phyloP scores from a whole-genome alignment of 2,888 invertebrate genomes.

The Cryptophagus acutangulus region DNA sequence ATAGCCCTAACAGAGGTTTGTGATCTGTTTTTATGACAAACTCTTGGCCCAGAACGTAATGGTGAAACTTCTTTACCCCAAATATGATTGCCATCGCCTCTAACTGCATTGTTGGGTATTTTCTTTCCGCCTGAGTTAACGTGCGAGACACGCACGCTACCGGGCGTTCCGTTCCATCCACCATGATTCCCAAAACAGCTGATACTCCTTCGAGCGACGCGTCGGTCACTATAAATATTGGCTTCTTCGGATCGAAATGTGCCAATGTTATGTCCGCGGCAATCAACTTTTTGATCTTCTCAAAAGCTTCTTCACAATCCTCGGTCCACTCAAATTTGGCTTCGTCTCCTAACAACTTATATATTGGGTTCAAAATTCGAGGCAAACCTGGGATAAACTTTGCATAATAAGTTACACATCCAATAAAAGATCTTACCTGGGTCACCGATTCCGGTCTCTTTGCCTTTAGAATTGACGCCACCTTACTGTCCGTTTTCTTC shows the following conservation, averaged over 20 bases:
- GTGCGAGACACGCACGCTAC: conserved; percentile 21
- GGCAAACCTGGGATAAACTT: conserved; percentile 15
- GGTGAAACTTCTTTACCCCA: conserved; percentile 10
- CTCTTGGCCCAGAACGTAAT: conserved; percentile 10
- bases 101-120: conserved; percentile 15
- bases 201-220: conserved; percentile 3
- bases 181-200: conserved; percentile 12
- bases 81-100: conserved; percentile 16
- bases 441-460: conserved; percentile 12
- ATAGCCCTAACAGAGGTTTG: conserved; percentile 16
- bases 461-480: conserved; percentile 15
- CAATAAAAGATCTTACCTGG: conserved; percentile 15
- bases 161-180: conserved; percentile 17
- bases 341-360: conserved; percentile 2
- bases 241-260: conserved; percentile 4
- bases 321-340: conserved; percentile 4
- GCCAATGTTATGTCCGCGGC: background rate
- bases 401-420: conserved; percentile 19
- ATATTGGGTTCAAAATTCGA: conserved; percentile 1
- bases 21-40: conserved; percentile 18
- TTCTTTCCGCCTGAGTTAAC: conserved; percentile 15
- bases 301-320: conserved; percentile 10
- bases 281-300: background rate
- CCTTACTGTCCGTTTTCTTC: conserved; percentile 12
- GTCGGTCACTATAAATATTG: background rate